Evolutionary conservation across 2,113 vertebrate genomes (phyloP), one percentile per base, ranked within the genome.

Genomic region (Thermophis baileyi): DNA sequence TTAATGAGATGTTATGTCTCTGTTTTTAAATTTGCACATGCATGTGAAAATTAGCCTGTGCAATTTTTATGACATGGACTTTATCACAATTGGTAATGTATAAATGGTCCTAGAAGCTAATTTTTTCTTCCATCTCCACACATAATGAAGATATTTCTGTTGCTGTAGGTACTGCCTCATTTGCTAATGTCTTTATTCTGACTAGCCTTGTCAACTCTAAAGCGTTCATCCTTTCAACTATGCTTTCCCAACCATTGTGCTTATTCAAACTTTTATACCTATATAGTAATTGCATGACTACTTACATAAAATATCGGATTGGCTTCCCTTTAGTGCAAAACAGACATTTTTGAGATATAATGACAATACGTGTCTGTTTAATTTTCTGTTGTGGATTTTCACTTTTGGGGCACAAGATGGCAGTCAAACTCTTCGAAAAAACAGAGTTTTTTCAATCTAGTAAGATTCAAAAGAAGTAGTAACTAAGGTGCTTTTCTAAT

Each of bases 381-480:
- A 57, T 92, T 87, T 60, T 57, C 35, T 81, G 35, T 40, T 1
- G 3, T 53, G 27, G 3, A 60, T 11, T 53, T 47, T 2, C 11
- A 40, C 22, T 57, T n/a, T 60, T 55, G 1, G 25, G 40, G 57
- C 93, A 94, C 85, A 90, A 46, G 93, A 90, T 94, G 93, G 91
- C 91, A 92, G 91, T 49, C 90, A 50, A 90, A 53, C 40, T 16
- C 93, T 90, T 81, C 46, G 20, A 9, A n/a, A 91, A 4, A 1
- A 3, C 44, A 57, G 86, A 22, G 25, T 88, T 88, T 20, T 22
- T 46, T 27, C 57, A 18, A n/a, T n/a, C n/a, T n/a, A n/a, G n/a
- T n/a, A n/a, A n/a, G n/a, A n/a, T n/a, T n/a, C n/a, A n/a, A n/a
- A n/a, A n/a, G n/a, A n/a, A n/a, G n/a, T n/a, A n/a, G n/a, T n/a